Evolutionary conservation across 2,888 invertebrate genomes (phyloP).

Genomic region (Lepidochitona cinerea): DNA sequence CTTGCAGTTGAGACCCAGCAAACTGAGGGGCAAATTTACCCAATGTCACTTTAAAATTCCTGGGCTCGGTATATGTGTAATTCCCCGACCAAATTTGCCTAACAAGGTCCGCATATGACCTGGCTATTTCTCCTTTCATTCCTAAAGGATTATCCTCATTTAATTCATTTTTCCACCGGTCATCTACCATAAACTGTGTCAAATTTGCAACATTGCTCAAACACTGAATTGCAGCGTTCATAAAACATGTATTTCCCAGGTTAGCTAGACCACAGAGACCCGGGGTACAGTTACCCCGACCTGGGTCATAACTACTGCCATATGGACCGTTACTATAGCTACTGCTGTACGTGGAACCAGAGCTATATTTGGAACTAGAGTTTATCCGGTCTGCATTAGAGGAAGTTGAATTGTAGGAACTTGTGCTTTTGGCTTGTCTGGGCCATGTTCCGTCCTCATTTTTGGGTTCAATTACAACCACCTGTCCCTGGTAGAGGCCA

Average conservation of each 20-base stretch:
- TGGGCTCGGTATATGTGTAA: conserved; percentile 71
- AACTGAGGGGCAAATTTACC: conserved; percentile 76
- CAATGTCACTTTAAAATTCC: conserved; percentile 75
- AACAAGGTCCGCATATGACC: conserved; percentile 73
- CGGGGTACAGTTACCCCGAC: conserved; percentile 56
- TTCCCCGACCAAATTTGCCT: conserved; percentile 74
- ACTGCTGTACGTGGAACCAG: conserved; percentile 26
- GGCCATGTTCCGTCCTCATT: conserved; percentile 73
- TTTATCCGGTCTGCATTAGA: neutral
- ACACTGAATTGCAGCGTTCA: conserved; percentile 76
- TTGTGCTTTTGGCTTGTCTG: conserved; percentile 61
- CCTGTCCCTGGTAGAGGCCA: conserved; percentile 70
- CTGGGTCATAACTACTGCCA: conserved; percentile 39
- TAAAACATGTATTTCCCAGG: conserved; percentile 75
- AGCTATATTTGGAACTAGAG: too few species aligned
- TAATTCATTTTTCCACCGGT: conserved; percentile 73
- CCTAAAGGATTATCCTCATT: conserved; percentile 75
- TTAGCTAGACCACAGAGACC: conserved; percentile 74
- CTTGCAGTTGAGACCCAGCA: conserved; percentile 76
- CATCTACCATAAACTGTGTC: conserved; percentile 73
- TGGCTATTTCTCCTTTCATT: conserved; percentile 75
- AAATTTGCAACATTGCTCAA: conserved; percentile 75
- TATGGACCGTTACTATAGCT: conserved; percentile 38
- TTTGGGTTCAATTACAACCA: conserved; percentile 70
- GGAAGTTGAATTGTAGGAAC: neutral